Evolutionary conservation across 2,113 vertebrate genomes (phyloP).

Genomic region (Miniopterus natalensis): DNA sequence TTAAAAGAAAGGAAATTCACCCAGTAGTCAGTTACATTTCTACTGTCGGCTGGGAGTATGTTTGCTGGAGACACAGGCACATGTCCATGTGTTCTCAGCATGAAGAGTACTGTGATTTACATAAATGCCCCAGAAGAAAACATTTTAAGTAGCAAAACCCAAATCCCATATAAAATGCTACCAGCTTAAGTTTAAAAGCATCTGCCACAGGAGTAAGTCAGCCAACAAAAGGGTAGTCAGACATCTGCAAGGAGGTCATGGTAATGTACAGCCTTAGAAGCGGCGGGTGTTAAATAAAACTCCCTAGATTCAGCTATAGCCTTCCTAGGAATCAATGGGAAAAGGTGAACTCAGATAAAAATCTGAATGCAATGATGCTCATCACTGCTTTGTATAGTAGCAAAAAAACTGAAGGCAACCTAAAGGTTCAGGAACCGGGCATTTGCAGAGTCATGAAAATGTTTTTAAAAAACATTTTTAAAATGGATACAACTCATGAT

Average conservation of each 20-base stretch:
- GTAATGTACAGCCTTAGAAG: background rate
- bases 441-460: background rate
- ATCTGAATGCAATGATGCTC: background rate
- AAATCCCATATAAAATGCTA: conserved; percentile 29
- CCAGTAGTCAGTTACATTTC: conserved; percentile 46
- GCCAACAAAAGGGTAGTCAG: background rate
- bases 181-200: background rate
- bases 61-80: background rate
- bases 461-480: background rate
- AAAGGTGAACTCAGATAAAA: background rate
- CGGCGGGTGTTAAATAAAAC: background rate
- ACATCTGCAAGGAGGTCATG: background rate
- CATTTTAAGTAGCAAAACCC: conserved; percentile 54
- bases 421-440: background rate
- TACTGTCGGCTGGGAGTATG: background rate
- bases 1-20: conserved; percentile 66
- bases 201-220: background rate
- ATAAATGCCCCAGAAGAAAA: conserved; percentile 32
- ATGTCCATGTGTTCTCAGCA: background rate
- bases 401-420: background rate
- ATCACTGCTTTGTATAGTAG: background rate
- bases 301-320: background rate
- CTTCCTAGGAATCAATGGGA: background rate
- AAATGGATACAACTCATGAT: background rate
- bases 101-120: conserved; percentile 9